Base-by-base conservation (phyloP, 2,888 invertebrate species). In the Pyrocoelia pectoralis region DNA sequence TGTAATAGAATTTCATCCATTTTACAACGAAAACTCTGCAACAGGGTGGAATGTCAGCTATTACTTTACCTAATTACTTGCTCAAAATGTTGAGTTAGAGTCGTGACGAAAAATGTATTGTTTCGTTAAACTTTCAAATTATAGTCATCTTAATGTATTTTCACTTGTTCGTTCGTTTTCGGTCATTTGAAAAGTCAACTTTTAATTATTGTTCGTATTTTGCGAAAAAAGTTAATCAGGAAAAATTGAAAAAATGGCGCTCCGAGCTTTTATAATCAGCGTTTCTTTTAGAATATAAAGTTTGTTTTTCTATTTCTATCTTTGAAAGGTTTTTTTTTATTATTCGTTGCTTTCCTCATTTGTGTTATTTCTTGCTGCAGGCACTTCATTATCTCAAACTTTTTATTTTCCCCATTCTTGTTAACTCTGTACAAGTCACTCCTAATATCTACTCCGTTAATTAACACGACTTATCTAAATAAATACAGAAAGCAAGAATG, bases 31-130 rank as follows among this genome's bases (percentile, higher is more conserved):
- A 17, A 48, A 38, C 40, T 48, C 54, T 40, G 24, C 55, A 61
- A 61, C 54, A 53, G 49, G 61, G 49, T 43, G 55, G 50, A 61
- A 61, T 55, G 55, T 40, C 29, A 28, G 38, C 56, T 56, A 56
- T 61, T 56, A 61, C 56, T 61, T 56, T 52, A 43, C 52, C 33
- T 61, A 61, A 61, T 61, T 61, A 52, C 61, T 15, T 49, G 18
- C 56, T 41, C 17, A 40, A 61, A 61, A 61, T 56, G 56, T 40
- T 56, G 49, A 61, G 40, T 51, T 61, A 38, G 48, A 40, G 61
- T 56, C 61, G 18, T 41, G 49, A 56, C 56, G 17, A 38, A 50
- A 49, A 56, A 61, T 61, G 55, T 61, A 61, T 56, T 43, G 33
- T 51, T n/a, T 29, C 28, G 19, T 29, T 49, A 51, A 61, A 61